Conservation (phyloP, 2,888 invertebrate species). For the Octodonta nipae region DNA sequence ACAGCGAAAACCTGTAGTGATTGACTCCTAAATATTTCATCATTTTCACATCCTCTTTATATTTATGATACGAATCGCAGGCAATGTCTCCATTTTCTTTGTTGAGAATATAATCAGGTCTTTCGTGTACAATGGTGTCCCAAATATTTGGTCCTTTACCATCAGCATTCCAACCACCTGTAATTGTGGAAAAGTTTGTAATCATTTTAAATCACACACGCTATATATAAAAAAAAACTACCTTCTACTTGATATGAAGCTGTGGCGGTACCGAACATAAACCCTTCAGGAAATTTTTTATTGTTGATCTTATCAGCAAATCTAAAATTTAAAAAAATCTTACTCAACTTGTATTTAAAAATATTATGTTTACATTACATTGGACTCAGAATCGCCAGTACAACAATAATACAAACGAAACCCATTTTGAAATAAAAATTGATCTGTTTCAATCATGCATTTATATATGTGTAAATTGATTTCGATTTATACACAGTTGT, state of each 20-base stretch:
- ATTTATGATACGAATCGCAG: slow-evolving; percentile 55
- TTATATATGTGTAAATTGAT: too few relatives aligned
- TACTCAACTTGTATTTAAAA: too few relatives aligned
- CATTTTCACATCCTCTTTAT: slow-evolving; percentile 50
- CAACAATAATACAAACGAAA: too few relatives aligned
- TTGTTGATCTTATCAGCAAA: slow-evolving; percentile 3
- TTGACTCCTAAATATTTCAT: slow-evolving; percentile 48
- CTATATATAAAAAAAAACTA: background rate
- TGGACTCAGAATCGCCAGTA: too few relatives aligned
- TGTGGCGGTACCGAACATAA: slow-evolving; percentile 29
- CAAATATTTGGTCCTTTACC: slow-evolving; percentile 19
- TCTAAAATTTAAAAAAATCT: too few relatives aligned
- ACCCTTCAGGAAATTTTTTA: slow-evolving; percentile 16
- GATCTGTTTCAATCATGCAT: too few relatives aligned
- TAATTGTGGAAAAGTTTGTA: background rate
- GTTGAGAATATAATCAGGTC: slow-evolving; percentile 41
- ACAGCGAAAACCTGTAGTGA: slow-evolving; percentile 57
- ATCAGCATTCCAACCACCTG: slow-evolving; percentile 30
- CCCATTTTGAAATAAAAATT: too few relatives aligned
- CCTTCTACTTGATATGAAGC: slow-evolving; percentile 41
- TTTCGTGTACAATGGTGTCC: slow-evolving; percentile 28
- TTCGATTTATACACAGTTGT: too few relatives aligned
- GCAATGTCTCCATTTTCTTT: slow-evolving; percentile 50
- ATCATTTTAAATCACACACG: too few relatives aligned
- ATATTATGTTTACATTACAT: too few relatives aligned